Conservation (phyloP, 2,888 invertebrate species). For the Microctonus aethiopoides region DNA sequence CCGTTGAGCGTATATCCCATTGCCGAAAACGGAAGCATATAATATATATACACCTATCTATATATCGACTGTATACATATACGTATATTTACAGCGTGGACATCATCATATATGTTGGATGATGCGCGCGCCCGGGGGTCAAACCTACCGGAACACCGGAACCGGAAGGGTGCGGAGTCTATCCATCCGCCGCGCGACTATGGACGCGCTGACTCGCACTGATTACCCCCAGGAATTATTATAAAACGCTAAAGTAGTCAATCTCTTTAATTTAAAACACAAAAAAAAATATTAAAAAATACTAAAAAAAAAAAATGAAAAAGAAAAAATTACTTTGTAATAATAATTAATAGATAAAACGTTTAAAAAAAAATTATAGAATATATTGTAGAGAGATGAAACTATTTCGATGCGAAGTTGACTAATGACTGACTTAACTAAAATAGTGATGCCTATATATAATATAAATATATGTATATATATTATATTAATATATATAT, state of each 20-base stretch:
- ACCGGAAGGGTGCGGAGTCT: conserved; percentile 67
- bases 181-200: conserved; percentile 48
- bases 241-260: background rate
- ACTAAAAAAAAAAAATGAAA: no score
- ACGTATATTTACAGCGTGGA: background rate
- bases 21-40: conserved; percentile 55
- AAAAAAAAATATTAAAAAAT: background rate
- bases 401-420: conserved; percentile 42
- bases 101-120: conserved; percentile 1
- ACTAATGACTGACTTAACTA: conserved; percentile 57
- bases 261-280: background rate
- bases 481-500: conserved; percentile 5
- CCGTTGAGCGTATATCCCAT: conserved; percentile 65
- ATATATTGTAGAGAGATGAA: background rate
- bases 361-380: conserved; percentile 20
- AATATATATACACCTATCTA: background rate
- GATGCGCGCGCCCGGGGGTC: conserved; percentile 45
- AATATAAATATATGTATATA: background rate
- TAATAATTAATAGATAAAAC: no score
- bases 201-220: conserved; percentile 60
- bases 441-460: conserved; percentile 41
- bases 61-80: no score
- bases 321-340: no score
- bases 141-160: conserved; percentile 68
- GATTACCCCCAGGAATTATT: conserved; percentile 53